Percentiles rank a stretch among this genome's conserved stretches.
Conservation (phyloP, 2,888 invertebrate genomes). For the Linnaemya vulpina region DNA sequence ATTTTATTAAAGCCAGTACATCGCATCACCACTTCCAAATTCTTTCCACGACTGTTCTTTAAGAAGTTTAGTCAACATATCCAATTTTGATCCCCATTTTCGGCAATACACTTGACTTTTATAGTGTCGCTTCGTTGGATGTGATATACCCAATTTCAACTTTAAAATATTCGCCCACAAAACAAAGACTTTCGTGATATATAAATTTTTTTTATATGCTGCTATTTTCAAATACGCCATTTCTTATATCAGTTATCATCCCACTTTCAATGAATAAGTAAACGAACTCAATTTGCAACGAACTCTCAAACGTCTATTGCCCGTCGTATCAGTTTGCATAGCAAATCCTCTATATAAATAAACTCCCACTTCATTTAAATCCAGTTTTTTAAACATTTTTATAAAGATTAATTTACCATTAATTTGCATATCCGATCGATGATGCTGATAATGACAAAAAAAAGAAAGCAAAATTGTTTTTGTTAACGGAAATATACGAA, state of each 20-base stretch:
- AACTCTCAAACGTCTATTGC: background rate
- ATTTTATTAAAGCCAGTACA: too few relatives aligned
- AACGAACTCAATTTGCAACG: slow-evolving; percentile 6
- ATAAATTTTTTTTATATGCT: too few relatives aligned
- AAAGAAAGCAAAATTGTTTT: slow-evolving; percentile 57
- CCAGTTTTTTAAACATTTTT: slow-evolving; percentile 60
- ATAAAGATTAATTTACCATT: slow-evolving; percentile 69
- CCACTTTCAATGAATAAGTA: background rate
- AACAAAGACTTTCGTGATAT: too few relatives aligned
- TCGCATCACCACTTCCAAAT: too few relatives aligned
- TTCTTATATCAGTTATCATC: background rate
- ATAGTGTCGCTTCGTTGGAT: too few relatives aligned
- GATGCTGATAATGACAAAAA: slow-evolving; percentile 43
- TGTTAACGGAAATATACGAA: slow-evolving; percentile 69
- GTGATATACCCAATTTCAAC: too few relatives aligned
- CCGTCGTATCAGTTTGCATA: slow-evolving; percentile 3
- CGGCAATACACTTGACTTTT: too few relatives aligned
- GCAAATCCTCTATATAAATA: slow-evolving; percentile 42
- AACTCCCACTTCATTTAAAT: slow-evolving; percentile 49
- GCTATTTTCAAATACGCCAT: background rate
- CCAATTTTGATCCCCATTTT: too few relatives aligned
- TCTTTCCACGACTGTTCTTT: too few relatives aligned
- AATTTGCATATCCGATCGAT: slow-evolving; percentile 71
- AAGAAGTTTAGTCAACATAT: too few relatives aligned
- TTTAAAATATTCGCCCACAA: too few relatives aligned